Evolutionary conservation across 64 coral and sea anemone species (phyloP).

Genomic region (Platygyra sinensis): DNA sequence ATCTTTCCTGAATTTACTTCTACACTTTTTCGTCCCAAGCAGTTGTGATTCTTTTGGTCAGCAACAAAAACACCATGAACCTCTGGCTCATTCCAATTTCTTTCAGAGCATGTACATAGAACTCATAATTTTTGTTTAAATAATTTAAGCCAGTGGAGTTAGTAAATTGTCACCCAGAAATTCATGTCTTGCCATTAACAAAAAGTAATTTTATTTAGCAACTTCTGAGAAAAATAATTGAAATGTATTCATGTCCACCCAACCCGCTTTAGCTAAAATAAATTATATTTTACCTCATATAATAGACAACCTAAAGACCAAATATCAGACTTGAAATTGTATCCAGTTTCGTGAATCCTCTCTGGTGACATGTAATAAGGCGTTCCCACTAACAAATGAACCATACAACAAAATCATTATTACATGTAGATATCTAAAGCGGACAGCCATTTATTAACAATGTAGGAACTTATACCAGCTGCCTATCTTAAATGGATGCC

Average conservation of each 20-base stretch:
- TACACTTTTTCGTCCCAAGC: too few relatives aligned
- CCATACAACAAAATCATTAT: not conserved
- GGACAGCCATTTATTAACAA: too few relatives aligned
- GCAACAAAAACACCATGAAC: too few relatives aligned
- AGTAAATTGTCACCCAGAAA: not conserved
- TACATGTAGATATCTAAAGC: not conserved
- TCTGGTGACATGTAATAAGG: conserved; percentile 99
- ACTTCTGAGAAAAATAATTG: not conserved
- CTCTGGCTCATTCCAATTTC: too few relatives aligned
- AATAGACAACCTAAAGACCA: conserved; percentile 97
- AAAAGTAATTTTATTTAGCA: not conserved
- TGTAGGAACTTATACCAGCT: too few relatives aligned
- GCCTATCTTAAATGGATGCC: too few relatives aligned
- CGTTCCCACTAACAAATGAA: conserved; percentile 74
- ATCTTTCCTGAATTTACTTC: too few relatives aligned
- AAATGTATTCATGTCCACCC: not conserved
- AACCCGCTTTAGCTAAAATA: not conserved
- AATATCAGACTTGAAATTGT: conserved; percentile 98
- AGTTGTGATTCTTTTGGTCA: too few relatives aligned
- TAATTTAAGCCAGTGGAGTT: too few relatives aligned
- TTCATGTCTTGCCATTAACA: not conserved
- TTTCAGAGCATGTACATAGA: too few relatives aligned
- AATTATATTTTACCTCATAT: conserved; percentile 81
- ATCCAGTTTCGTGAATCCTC: conserved; percentile 98
- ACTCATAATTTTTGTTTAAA: too few relatives aligned